phyloP scores from a whole-genome alignment of 2,888 invertebrate species.

The Oxystoma pomonae region DNA sequence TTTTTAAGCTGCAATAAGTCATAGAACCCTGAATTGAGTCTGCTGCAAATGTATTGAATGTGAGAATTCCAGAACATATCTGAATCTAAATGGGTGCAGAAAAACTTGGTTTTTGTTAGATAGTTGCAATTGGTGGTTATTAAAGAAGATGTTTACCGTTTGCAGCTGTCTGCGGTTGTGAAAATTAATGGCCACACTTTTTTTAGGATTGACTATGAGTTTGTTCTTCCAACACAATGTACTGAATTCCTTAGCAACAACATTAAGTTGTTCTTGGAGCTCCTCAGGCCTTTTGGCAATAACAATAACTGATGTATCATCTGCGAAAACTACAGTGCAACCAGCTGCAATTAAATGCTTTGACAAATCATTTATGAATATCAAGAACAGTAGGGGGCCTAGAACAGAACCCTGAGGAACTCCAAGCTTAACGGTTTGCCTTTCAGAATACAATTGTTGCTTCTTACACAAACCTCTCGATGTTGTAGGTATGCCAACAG shows the following conservation, averaged over 20 bases:
- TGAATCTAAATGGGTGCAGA: background rate
- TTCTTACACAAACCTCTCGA: background rate
- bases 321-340: background rate
- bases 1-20: background rate
- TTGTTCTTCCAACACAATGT: background rate
- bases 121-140: background rate
- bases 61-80: background rate
- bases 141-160: background rate
- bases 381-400: background rate
- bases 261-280: background rate
- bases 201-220: background rate
- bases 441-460: background rate
- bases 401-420: background rate
- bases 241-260: background rate
- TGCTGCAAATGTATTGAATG: background rate
- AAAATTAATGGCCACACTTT: background rate
- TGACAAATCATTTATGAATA: background rate
- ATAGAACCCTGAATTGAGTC: background rate
- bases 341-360: background rate
- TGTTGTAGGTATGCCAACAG: background rate
- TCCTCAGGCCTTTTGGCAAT: background rate
- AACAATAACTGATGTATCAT: background rate
- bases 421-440: background rate
- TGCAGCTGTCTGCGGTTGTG: background rate
- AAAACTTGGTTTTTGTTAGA: background rate